Base-by-base conservation (phyloP, 2,888 invertebrate species). In the Sthenelais limicola region DNA sequence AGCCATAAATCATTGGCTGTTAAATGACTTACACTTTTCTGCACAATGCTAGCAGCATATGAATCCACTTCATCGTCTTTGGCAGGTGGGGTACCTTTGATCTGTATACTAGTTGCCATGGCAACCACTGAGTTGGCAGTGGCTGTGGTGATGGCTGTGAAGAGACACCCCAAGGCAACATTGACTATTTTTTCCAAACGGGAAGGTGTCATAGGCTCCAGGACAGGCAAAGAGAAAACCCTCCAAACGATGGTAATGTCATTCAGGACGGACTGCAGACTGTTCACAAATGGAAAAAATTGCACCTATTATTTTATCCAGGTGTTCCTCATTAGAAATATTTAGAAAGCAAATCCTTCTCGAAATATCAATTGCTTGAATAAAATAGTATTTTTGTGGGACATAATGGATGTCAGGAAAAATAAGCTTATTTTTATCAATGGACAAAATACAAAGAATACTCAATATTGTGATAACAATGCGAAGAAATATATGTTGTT, bases 151-250 rank as follows among this genome's bases (percentile, higher is more conserved):
- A 89, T 82, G 3, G 90, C 89, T 47, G 89, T 88, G 79, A 96
- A 93, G 3, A 97, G 88, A 80, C 94, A 94, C 5, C 95, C 93
- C 89, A 94, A 93, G 70, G 94, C 93, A 75, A 97, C 90, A 74
- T 92, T 92, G 58, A 94, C 93, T 51, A 97, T 90, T 84, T 94
- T 94, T 73, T 92, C 91, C 62, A 97, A 91, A 81, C 95, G 93
- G n/a, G 92, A 92, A 3, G 93, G 91, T 12, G 94, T 94, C 80
- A 97, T 90, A 0, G 97, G 96, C 86, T 97, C 96, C 71, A 96
- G 88, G 74, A 96, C 92, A 0, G 96, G 96, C 80, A 97, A 89
- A 24, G 94, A 93, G 79, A 96, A 90, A 7, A 94, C 94, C 78
- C 93, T 91, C 84, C 93, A 93, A 73, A 95, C 94, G 54, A 95